Base-by-base conservation (phyloP, 2,888 invertebrate species). In the Stenurella melanura region DNA sequence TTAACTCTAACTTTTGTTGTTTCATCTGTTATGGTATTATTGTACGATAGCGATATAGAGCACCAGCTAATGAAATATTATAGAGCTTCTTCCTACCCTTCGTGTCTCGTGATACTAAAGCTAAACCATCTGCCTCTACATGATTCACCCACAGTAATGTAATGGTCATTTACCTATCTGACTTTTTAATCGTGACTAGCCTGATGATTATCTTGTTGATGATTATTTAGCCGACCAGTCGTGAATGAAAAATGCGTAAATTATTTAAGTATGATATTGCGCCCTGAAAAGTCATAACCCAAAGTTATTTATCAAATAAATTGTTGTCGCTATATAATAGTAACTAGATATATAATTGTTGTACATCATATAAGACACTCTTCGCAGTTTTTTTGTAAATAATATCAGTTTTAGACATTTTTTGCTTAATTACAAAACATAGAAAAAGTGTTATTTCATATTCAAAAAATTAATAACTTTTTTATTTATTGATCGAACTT, bases 91-190 rank as follows among this genome's bases (percentile, higher is more conserved):
- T 82, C 76, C 68, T 75, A 54, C 83, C 79, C 80, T 82, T 80
- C 83, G 78, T 80, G 82, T 82, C 85, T 81, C 82, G 83, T 83
- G 84, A 83, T 84, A 84, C 81, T 82, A 79, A 83, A 83, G 73
- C 72, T 70, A 68, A 75, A 78, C 87, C 87, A 87, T 87, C 86
- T 87, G 86, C 85, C 84, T 76, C 79, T 71, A 79, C 79, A 87
- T 87, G 87, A 87, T 87, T 87, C 87, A 87, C 85, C 85, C 83
- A 73, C 81, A 69, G 77, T 80, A 80, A 82, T 82, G 80, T 83
- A 78, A 83, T 85, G 86, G 85, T 86, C 85, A 87, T 87, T 86
- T 86, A 86, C 84, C 85, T 85, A 86, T 84, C 84, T 82, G 80
- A 78, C 81, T 79, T 82, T 81, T 77, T 77, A 79, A 81, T 81